Percentiles rank a stretch among this genome's conserved stretches.
Evolutionary conservation across 1,140 invertebrate species (phyloP).

Genomic region (Nasonia longicornis): DNA sequence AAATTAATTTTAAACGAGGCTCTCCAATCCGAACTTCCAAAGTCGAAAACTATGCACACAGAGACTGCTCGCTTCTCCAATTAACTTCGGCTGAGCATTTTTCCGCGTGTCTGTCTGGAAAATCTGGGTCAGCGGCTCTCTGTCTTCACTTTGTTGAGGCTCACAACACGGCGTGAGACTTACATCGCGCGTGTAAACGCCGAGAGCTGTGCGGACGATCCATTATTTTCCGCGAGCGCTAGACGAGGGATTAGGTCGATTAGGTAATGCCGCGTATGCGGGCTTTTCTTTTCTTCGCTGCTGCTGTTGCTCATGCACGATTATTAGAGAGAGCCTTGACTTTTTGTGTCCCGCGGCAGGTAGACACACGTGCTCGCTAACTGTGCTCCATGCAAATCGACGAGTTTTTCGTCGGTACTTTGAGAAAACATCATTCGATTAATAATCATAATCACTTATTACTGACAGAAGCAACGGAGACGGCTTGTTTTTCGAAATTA

Average conservation of each 20-base stretch:
- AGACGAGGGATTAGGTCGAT: conserved; percentile 14
- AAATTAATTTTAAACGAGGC: neutral
- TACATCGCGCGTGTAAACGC: neutral
- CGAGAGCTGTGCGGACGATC: neutral
- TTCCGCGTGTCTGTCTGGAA: neutral
- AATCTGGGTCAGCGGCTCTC: conserved; percentile 20
- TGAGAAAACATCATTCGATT: neutral
- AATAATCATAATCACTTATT: neutral
- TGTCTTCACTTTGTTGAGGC: neutral
- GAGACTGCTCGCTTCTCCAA: neutral
- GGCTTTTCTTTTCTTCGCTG: neutral
- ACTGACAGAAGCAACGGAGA: no score
- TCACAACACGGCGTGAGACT: conserved; percentile 17
- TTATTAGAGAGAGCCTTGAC: conserved; percentile 14
- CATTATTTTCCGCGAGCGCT: neutral
- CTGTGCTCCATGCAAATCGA: neutral
- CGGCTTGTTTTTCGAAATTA: neutral
- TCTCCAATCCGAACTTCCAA: no score
- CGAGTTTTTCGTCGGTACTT: neutral
- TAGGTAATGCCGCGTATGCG: conserved; percentile 22
- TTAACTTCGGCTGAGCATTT: neutral
- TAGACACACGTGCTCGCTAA: neutral
- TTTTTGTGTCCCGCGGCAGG: neutral
- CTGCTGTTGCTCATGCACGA: neutral
- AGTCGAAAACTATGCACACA: no score